Evolutionary conservation across 2,888 invertebrate genomes (phyloP).

Genomic region (Corythucha ciliata): DNA sequence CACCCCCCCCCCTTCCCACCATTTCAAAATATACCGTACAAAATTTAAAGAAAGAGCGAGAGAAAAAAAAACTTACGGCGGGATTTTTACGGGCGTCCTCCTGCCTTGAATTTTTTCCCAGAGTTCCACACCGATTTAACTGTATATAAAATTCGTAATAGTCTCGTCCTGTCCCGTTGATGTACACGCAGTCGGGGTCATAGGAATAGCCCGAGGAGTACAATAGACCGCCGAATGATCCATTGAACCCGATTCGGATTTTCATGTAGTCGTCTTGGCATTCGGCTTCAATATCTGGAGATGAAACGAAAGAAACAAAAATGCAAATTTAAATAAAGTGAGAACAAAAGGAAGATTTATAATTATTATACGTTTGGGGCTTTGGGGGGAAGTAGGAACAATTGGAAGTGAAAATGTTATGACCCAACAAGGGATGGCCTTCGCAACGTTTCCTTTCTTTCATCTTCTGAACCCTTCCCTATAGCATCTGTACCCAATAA

Average conservation of each 20-base stretch:
- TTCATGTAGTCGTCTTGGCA: conserved; percentile 95
- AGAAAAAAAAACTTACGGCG: conserved; percentile 52
- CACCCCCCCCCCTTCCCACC: too few species aligned
- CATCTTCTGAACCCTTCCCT: too few species aligned
- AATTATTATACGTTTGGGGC: too few species aligned
- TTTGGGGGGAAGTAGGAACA: too few species aligned
- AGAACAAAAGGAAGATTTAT: too few species aligned
- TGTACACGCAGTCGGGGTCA: conserved; percentile 89
- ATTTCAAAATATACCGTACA: too few species aligned
- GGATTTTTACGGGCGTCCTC: conserved; percentile 78
- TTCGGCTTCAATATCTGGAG: conserved; percentile 84
- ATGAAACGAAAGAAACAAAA: background rate
- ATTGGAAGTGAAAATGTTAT: too few species aligned
- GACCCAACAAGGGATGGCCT: too few species aligned
- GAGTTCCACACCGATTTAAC: conserved; percentile 81
- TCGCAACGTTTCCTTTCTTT: too few species aligned
- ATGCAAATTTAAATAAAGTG: too few species aligned
- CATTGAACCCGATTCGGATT: conserved; percentile 84
- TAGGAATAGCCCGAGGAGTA: conserved; percentile 91
- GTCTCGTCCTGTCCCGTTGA: conserved; percentile 82
- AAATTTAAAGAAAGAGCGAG: too few species aligned
- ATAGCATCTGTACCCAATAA: too few species aligned
- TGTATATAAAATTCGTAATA: conserved; percentile 91
- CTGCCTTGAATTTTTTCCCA: conserved; percentile 77
- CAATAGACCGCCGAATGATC: conserved; percentile 76